Percentiles rank a stretch among this genome's conserved stretches.
These are phyloP conservation scores for Drosophila longiperda DNA, from an alignment of 2,888 invertebrate species.

Conservation along the genomic window DNA sequence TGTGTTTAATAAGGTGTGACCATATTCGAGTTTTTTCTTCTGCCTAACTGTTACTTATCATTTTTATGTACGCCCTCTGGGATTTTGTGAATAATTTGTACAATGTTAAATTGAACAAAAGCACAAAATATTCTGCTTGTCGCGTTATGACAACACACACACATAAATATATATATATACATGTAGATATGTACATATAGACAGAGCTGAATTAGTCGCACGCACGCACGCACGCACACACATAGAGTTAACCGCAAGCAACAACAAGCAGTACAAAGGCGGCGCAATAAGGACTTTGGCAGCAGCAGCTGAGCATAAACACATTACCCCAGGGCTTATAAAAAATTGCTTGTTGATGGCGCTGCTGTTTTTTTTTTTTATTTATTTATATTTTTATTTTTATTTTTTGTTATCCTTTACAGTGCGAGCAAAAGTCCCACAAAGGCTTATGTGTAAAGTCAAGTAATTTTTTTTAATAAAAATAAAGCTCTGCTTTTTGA, in stretches of 20 bases:
- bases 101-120: slow-evolving; percentile 54
- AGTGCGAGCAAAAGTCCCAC: not conserved
- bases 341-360: slow-evolving; percentile 42
- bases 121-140: slow-evolving; percentile 39
- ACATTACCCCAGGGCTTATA: slow-evolving; percentile 62
- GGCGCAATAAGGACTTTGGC: slow-evolving; percentile 32
- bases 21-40: not conserved
- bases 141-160: slow-evolving; percentile 32
- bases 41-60: not conserved
- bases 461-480: slow-evolving; percentile 45
- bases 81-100: slow-evolving; percentile 32
- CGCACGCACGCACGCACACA: not conserved
- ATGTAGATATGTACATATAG: not conserved
- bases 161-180: not conserved
- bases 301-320: slow-evolving; percentile 52
- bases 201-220: not conserved
- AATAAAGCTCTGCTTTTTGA: slow-evolving; percentile 26
- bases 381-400: not conserved
- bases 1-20: not conserved
- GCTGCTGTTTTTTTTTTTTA: not conserved
- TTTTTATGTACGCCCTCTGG: slow-evolving; percentile 18
- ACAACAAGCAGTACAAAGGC: slow-evolving; percentile 16
- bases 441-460: slow-evolving; percentile 54
- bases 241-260: slow-evolving; percentile 2
- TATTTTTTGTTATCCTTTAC: slow-evolving; percentile 7